Base-by-base conservation (phyloP, 2,888 invertebrate species). In the Scrobipalpa costella region DNA sequence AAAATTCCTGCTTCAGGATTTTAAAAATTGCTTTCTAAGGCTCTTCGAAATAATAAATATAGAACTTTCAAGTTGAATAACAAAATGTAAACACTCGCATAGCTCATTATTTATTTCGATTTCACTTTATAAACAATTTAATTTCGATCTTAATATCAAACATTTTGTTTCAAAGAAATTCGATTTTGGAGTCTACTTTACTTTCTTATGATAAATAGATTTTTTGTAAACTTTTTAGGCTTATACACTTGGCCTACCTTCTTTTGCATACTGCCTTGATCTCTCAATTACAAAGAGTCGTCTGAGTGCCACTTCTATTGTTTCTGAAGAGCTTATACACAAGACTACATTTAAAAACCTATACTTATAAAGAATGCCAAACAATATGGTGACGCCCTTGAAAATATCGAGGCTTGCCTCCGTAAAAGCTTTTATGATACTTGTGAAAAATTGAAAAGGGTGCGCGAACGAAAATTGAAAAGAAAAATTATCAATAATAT, bases 301-400 rank as follows among this genome's bases (percentile, higher is more conserved):
- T 73, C n/a, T 33, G 49, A 60, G 60, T 73, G 60, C 49, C 49
- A 21, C 34, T 11, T 60, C 76, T 69, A 75, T 85, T 84, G 84
- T 85, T 77, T 74, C 68, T 68, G 57, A 75, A 83, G 80, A 66
- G 76, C 68, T 75, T 77, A 75, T 79, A 77, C 75, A 79, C 47
- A 27, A 59, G 55, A n/a, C 34, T 34, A 33, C 34, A 55, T 19
- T 27, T 34, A 55, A 27, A 55, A 55, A 34, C 19, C 52, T 33
- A 52, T 52, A 52, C 52, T 19, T 52, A 52, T 27, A 52, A 13
- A 33, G 27, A n/a, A 58, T 13, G 58, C 58, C 17, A 40, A 15
- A 60, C 60, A 60, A 60, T 60, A 60, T 60, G 60, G 59, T 27
- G 19, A 3, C 59, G 33, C 59, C 59, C 59, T 49, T 60, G 33